A percentile compares a stretch with the other conserved stretches of the same genome.
These are phyloP conservation scores for Pseudocheirus occidentalis DNA, from an alignment of 2,797 vertebrate species.

Conservation along the genomic window DNA sequence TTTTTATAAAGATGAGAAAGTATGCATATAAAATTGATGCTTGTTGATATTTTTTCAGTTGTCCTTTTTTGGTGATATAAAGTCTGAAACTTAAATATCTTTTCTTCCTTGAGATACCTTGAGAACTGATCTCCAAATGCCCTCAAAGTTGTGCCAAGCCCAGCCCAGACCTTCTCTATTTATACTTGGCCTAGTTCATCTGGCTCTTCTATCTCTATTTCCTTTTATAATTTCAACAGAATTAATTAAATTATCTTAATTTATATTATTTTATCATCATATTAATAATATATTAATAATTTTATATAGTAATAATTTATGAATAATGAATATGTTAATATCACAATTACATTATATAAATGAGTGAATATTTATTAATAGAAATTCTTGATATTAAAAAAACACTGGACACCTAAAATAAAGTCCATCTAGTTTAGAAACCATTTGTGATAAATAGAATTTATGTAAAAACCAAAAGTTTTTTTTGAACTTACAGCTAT, in stretches of 20 bases:
- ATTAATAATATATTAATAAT: too few relatives aligned
- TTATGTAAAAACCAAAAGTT: conserved; percentile 28
- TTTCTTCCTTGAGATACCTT: not conserved
- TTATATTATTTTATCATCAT: too few relatives aligned
- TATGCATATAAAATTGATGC: not conserved
- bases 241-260: not conserved
- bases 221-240: not conserved
- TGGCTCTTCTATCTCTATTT: not conserved
- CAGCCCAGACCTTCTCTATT: not conserved
- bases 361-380: conserved; percentile 5
- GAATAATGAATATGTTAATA: too few relatives aligned
- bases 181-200: not conserved
- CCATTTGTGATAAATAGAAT: not conserved
- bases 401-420: not conserved
- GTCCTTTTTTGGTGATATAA: not conserved
- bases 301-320: too few relatives aligned
- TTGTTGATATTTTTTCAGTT: not conserved
- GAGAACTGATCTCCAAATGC: not conserved
- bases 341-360: not conserved
- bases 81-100: not conserved
- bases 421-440: not conserved
- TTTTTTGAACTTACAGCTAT: conserved; percentile 1
- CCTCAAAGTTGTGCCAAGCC: not conserved
- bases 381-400: not conserved
- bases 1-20: not conserved